Percentiles rank a stretch among this genome's conserved stretches.
phyloP scores from a whole-genome alignment of 2,888 invertebrate species.

The Athripsodes cinereus region DNA sequence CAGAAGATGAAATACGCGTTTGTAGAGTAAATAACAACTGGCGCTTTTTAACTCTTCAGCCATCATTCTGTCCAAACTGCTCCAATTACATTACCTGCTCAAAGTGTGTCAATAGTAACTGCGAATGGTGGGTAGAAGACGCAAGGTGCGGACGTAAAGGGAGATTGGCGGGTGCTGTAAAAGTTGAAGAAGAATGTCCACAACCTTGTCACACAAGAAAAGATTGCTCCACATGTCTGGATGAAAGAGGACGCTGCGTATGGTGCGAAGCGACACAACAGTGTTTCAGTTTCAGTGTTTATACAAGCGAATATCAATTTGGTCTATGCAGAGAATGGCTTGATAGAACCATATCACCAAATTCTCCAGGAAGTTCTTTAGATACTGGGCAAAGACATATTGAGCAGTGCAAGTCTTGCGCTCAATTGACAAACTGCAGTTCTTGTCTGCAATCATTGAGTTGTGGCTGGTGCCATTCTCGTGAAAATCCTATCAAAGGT shows the following conservation, averaged over 20 bases:
- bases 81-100: constrained; percentile 85
- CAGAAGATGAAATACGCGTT: constrained; percentile 58
- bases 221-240: constrained; percentile 77
- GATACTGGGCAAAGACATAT: constrained; percentile 37
- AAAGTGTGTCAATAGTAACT: constrained; percentile 68
- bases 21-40: constrained; percentile 57
- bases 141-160: constrained; percentile 80
- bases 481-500: constrained; percentile 82
- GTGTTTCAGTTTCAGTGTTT: constrained; percentile 93
- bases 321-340: constrained; percentile 92
- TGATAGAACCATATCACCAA: constrained; percentile 63
- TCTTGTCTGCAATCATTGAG: constrained; percentile 76
- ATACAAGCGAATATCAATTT: constrained; percentile 90
- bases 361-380: constrained; percentile 28
- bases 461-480: constrained; percentile 92
- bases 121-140: constrained; percentile 92
- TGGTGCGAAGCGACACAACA: constrained; percentile 93
- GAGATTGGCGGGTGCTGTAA: constrained; percentile 62
- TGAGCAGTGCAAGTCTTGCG: constrained; percentile 77
- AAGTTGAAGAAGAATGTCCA: constrained; percentile 62
- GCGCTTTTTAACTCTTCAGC: constrained; percentile 76
- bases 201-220: constrained; percentile 71
- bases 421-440: constrained; percentile 67
- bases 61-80: constrained; percentile 81
- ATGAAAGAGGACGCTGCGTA: constrained; percentile 82